These are phyloP conservation scores for Paelopatides confundens DNA, from an alignment of 53 echinoderm and acorn worm genomes.

Conservation along the genomic window DNA sequence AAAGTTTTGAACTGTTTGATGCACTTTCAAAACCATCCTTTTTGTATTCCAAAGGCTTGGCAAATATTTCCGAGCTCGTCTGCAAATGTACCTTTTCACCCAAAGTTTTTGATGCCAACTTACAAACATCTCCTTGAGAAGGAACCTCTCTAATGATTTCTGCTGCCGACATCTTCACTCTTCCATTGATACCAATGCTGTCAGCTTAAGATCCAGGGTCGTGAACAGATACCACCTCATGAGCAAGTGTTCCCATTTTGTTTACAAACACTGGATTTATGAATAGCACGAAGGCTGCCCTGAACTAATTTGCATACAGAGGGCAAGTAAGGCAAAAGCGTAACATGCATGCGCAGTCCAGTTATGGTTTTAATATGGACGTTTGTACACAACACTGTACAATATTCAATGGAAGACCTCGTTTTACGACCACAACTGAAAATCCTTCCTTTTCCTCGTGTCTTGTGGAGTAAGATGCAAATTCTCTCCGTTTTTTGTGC, in stretches of 20 bases:
- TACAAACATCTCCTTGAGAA: slow-evolving; percentile 21
- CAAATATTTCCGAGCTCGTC: slow-evolving; percentile 8
- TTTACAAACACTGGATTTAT: slow-evolving; percentile 22
- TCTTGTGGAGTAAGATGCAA: not conserved
- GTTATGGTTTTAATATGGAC: not conserved
- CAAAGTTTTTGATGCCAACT: slow-evolving; percentile 29
- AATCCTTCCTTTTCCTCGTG: not conserved
- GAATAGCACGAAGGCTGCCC: not conserved
- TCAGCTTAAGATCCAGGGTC: slow-evolving; percentile 1
- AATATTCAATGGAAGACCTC: not conserved
- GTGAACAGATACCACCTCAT: not conserved
- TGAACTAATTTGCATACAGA: slow-evolving; percentile 50
- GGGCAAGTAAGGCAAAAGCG: not conserved
- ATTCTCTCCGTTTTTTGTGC: not conserved
- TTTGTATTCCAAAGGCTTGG: slow-evolving; percentile 1
- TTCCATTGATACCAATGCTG: not conserved
- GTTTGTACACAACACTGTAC: not conserved
- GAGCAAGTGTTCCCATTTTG: slow-evolving; percentile 36
- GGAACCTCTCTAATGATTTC: slow-evolving; percentile 12
- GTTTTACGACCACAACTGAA: not conserved
- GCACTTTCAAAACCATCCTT: not conserved
- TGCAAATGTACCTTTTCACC: slow-evolving; percentile 38
- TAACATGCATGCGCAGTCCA: slow-evolving; percentile 3
- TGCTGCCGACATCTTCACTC: slow-evolving; percentile 24
- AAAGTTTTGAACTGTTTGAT: not conserved